Base-by-base conservation (phyloP, 2,113 vertebrate species). In the Hiodon tergisus region DNA sequence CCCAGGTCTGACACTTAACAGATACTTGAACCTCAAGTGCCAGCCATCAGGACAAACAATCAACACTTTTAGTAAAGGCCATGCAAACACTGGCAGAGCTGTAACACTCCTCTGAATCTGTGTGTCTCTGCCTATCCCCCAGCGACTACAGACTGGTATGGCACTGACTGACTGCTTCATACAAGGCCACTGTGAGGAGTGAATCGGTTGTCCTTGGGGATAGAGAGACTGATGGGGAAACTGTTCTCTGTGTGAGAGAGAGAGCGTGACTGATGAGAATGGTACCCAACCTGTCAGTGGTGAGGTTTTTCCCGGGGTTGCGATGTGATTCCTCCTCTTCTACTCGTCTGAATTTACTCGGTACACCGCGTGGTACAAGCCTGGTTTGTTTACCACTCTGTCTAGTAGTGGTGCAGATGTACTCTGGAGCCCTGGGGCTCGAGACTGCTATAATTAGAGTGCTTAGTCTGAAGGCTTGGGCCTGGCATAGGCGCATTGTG, bases 401-500 rank as follows among this genome's bases (percentile, higher is more conserved):
- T 77, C 75, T 77, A 54, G 54, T 80, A 78, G 81, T 77, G 77
- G 81, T 80, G 76, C 78, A 81, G 78, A 80, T 81, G 81, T 77
- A 82, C 81, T 74, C 72, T 76, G 76, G 63, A 77, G 78, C 59
- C 74, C 31, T 68, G 76, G 77, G 61, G 72, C 72, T 50, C 73
- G 82, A 78, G 79, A 79, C 81, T 77, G 51, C 81, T 80, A 78
- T 84, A 83, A 85, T 81, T 82, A 84, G 81, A 77, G 79, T 82
- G 82, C 82, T 85, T 83, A 79, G 84, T 81, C 79, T 82, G 79
- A 85, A 83, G 81, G 79, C 82, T 77, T 80, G 81, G 78, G 60
- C 77, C 52, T 78, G 71, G 75, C 70, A 76, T 76, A 83, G 81
- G 84, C 82, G 79, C 81, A 84, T 81, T 80, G 77, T 78, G 14